Evolutionary conservation across 2,888 invertebrate genomes (phyloP).

Genomic region (Alloscopus bannaensis): DNA sequence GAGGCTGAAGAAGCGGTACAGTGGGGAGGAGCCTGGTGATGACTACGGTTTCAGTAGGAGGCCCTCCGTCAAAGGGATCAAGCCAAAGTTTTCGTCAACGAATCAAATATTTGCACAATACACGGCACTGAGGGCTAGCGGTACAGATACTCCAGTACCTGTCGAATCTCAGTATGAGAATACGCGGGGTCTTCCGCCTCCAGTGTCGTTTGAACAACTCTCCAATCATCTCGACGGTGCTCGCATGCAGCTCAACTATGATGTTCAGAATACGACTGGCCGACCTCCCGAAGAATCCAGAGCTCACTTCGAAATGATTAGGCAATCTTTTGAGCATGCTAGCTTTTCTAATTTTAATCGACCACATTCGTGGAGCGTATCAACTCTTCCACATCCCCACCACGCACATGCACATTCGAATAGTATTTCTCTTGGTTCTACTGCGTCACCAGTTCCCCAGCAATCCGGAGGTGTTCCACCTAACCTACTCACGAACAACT

Average conservation of each 20-base stretch:
- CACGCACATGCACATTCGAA: conserved; percentile 67
- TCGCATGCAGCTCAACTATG: conserved; percentile 56
- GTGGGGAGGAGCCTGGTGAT: conserved; percentile 85
- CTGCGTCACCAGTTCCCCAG: conserved; percentile 55
- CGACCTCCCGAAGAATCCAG: conserved; percentile 54
- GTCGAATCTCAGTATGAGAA: conserved; percentile 71
- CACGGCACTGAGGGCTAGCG: conserved; percentile 68
- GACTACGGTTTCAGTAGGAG: conserved; percentile 92
- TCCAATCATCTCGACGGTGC: conserved; percentile 62
- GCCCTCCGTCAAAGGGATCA: conserved; percentile 92
- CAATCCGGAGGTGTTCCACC: conserved; percentile 30
- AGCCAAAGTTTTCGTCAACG: conserved; percentile 88
- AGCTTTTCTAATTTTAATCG: conserved; percentile 71
- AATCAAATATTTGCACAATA: conserved; percentile 75
- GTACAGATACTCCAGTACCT: conserved; percentile 68
- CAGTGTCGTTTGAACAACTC: conserved; percentile 58
- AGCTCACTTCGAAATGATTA: conserved; percentile 71
- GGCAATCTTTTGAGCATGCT: conserved; percentile 72
- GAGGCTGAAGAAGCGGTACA: conserved; percentile 85
- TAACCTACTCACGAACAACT: conserved; percentile 57
- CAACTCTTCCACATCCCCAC: conserved; percentile 69
- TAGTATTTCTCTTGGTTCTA: conserved; percentile 61
- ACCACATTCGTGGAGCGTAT: conserved; percentile 72
- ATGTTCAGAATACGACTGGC: conserved; percentile 52
- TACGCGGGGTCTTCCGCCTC: conserved; percentile 61